Conservation (phyloP, 2,888 invertebrate genomes). For the Philereme transversata region DNA sequence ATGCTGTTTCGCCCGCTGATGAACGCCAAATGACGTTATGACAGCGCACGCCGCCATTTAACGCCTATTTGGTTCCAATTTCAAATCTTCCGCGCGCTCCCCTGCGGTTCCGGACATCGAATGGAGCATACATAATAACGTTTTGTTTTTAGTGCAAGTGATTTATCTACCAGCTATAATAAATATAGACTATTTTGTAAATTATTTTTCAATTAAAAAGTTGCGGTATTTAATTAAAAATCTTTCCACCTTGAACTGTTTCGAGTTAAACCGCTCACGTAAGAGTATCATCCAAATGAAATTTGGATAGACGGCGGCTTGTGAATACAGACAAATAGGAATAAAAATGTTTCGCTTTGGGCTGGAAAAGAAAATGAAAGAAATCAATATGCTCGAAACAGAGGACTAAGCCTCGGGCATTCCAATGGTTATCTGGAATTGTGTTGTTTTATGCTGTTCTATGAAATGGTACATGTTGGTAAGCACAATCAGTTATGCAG, state of each 20-base stretch:
- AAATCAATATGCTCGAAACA: constrained; percentile 69
- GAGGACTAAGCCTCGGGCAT: constrained; percentile 48
- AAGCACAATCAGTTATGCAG: neutral
- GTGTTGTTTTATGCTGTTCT: constrained; percentile 16
- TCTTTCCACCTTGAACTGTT: constrained; percentile 40
- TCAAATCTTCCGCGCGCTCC: constrained; percentile 83
- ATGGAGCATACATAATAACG: constrained; percentile 73
- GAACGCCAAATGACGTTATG: constrained; percentile 83
- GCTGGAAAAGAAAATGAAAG: constrained; percentile 69
- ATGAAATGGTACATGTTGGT: constrained; percentile 8
- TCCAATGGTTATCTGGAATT: constrained; percentile 28
- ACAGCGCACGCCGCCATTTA: constrained; percentile 86
- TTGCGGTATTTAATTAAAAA: constrained; percentile 34
- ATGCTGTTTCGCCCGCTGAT: constrained; percentile 82
- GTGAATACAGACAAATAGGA: constrained; percentile 65
- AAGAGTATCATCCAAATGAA: constrained; percentile 68
- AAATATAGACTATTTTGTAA: neutral
- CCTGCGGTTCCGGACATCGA: constrained; percentile 77
- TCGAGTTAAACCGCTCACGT: constrained; percentile 55
- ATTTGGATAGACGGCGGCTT: constrained; percentile 61
- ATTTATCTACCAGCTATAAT: constrained; percentile 38
- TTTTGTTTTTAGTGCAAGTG: constrained; percentile 63
- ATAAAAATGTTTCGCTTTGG: constrained; percentile 65
- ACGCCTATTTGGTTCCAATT: constrained; percentile 87
- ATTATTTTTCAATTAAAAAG: neutral